Evolutionary conservation across 2,888 invertebrate species (phyloP), one percentile per base, ranked within the genome.

Genomic region (Patella ulyssiponensis): DNA sequence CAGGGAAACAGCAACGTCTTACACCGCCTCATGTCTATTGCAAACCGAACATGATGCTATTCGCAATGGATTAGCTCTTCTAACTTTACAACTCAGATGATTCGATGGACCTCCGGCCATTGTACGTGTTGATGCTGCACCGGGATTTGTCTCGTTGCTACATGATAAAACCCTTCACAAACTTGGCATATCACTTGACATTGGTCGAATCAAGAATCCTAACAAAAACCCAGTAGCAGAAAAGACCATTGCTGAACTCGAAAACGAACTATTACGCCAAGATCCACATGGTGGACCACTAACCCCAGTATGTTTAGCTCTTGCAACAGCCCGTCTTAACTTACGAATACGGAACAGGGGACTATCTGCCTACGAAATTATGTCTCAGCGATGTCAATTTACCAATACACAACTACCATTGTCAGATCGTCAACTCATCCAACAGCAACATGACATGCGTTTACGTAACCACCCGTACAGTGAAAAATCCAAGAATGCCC

Each of bases 171-270:
- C 71, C 3, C 77, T 84, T 4, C 11, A 71, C 14, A 54, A 75
- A 7, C 54, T 80, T 20, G 69, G 78, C 11, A 64, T 85, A 20
- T 17, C n/a, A 7, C 56, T 84, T 53, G 82, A 84, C 56, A 74
- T 85, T 71, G 33, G 33, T 33, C 33, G 33, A 33, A 33, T 33
- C 33, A 33, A 33, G 33, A 33, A 33, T 4, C 33, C 27, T 5
- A 83, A 82, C 75, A 85, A 86, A 73, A 86, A 85, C 74, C 84
- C 85, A 23, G 81, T 85, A 1, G 85, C 84, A 15, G 84, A 85
- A 79, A 82, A 79, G 54, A 84, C 84, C n/a, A 77, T 86, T 23
- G 79, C 77, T 33, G 86, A 87, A 78, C 75, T 86, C 3, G 81
- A 82, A 71, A 78, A 77, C 53, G 84, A 86, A 75, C 73, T 85